These are phyloP conservation scores for Drosophila nannoptera DNA, from an alignment of 1,140 invertebrate species.

Conservation along the genomic window DNA sequence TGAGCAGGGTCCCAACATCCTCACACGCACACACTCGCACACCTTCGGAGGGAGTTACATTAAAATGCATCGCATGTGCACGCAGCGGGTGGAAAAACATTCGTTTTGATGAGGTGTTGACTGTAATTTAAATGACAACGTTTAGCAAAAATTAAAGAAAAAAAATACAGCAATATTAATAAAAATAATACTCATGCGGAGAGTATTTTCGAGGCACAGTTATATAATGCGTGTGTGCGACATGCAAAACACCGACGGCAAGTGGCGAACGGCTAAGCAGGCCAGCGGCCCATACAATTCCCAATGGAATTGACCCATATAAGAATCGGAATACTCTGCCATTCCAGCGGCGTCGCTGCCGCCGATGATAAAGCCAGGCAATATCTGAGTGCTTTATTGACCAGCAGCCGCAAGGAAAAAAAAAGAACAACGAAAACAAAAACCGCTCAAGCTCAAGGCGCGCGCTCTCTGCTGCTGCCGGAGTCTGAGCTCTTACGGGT, in stretches of 20 bases:
- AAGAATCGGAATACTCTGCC: slow-evolving; percentile 45
- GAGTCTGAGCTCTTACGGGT: slow-evolving; percentile 46
- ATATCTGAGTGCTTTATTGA: slow-evolving; percentile 56
- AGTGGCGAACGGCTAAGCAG: slow-evolving; percentile 30
- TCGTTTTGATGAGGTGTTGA: slow-evolving; percentile 75
- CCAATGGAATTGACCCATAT: slow-evolving; percentile 79
- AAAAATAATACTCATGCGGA: no score
- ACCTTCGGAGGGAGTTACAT: slow-evolving; percentile 27
- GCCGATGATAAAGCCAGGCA: slow-evolving; percentile 34
- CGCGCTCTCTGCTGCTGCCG: slow-evolving; percentile 29
- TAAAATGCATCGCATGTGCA: slow-evolving; percentile 53
- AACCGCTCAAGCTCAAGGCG: slow-evolving; percentile 40
- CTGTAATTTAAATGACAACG: slow-evolving; percentile 70
- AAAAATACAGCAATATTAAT: slow-evolving; percentile 31
- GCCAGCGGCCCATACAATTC: slow-evolving; percentile 45
- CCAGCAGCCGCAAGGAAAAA: slow-evolving; percentile 36
- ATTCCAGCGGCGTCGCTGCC: slow-evolving; percentile 29
- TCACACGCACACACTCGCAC: slow-evolving; percentile 18
- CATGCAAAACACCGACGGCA: slow-evolving; percentile 16
- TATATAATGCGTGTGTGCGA: slow-evolving; percentile 58
- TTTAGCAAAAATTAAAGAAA: slow-evolving; percentile 32
- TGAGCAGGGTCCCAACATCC: slow-evolving; percentile 25
- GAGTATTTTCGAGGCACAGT: slow-evolving; percentile 53
- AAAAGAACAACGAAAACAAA: slow-evolving; percentile 11
- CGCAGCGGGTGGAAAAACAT: slow-evolving; percentile 64